Evolutionary conservation across 2,797 vertebrate species (phyloP).

Genomic region (Erpetoichthys calabaricus): DNA sequence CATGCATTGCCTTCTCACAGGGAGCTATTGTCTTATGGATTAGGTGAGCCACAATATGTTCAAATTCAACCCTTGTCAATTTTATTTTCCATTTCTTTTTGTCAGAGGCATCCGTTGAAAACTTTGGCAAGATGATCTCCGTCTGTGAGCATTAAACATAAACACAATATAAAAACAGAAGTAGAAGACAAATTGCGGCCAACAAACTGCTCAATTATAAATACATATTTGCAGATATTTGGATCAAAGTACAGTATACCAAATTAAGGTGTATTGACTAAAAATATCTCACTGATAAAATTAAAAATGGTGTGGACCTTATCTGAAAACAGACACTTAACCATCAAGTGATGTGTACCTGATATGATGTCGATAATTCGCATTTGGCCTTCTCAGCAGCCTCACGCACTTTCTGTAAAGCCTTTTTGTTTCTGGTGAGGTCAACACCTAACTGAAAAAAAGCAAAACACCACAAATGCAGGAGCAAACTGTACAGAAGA

Average conservation of each 20-base stretch:
- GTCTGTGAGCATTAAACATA: too few relatives aligned
- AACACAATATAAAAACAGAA: too few relatives aligned
- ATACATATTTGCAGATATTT: neutral
- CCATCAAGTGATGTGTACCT: conserved; percentile 45
- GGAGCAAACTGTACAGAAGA: too few relatives aligned
- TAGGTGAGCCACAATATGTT: conserved; percentile 55
- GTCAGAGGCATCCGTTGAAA: conserved; percentile 63
- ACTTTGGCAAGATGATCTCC: conserved; percentile 59
- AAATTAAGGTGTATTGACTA: neutral
- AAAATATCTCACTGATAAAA: too few relatives aligned
- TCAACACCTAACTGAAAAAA: conserved; percentile 53
- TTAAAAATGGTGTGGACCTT: too few relatives aligned
- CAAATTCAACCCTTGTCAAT: conserved; percentile 52
- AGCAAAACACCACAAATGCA: too few relatives aligned
- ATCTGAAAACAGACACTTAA: too few relatives aligned
- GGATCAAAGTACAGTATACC: neutral
- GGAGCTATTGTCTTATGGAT: conserved; percentile 52
- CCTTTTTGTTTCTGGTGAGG: too few relatives aligned
- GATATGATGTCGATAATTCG: conserved; percentile 64
- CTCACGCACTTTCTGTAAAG: conserved; percentile 60
- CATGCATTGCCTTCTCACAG: conserved; percentile 58
- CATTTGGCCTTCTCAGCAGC: conserved; percentile 66
- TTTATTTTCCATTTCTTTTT: conserved; percentile 67
- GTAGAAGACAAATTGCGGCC: neutral
- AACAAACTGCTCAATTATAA: neutral